These are phyloP conservation scores for Suncus etruscus DNA, from an alignment of 2,113 vertebrate genomes.

Conservation along the genomic window DNA sequence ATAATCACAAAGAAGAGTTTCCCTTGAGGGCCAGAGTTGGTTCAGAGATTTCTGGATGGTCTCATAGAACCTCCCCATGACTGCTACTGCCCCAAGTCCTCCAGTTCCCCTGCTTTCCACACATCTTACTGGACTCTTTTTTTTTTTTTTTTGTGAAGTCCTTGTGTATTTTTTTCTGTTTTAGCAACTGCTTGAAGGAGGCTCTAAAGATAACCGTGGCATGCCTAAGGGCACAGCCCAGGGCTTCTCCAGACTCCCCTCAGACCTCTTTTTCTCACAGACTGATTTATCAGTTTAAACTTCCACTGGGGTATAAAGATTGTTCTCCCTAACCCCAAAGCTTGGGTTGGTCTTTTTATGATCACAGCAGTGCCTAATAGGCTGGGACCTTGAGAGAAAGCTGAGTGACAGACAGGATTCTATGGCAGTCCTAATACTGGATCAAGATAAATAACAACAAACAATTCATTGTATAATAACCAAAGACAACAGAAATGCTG, in stretches of 20 bases:
- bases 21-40: neutral
- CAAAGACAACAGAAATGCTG: too few relatives aligned
- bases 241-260: neutral
- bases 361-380: neutral
- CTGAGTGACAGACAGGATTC: neutral
- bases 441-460: neutral
- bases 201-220: neutral
- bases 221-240: neutral
- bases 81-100: neutral
- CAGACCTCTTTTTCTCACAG: neutral
- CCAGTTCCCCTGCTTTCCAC: too few relatives aligned
- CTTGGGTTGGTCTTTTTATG: neutral
- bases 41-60: too few relatives aligned
- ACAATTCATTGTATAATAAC: too few relatives aligned
- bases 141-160: neutral
- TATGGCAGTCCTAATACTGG: neutral
- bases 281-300: neutral
- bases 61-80: neutral
- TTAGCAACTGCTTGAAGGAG: neutral
- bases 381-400: neutral
- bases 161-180: neutral
- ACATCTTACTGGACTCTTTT: neutral
- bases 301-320: neutral
- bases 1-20: neutral
- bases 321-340: fast-evolving